Evolutionary conservation across 2,888 invertebrate species (phyloP).

Genomic region (Metalampra italica): DNA sequence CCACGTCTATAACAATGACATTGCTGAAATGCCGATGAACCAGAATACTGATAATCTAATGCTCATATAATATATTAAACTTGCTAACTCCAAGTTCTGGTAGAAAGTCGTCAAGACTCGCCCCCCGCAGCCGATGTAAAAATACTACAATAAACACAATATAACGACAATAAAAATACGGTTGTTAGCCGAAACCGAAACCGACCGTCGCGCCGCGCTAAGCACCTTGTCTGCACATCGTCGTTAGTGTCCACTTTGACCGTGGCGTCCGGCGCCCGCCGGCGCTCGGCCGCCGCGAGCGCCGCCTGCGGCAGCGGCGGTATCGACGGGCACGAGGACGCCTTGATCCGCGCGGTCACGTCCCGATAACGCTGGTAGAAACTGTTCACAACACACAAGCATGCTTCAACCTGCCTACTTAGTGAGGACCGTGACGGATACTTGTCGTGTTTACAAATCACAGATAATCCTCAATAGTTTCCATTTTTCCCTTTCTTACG

Average conservation of each 20-base stretch:
- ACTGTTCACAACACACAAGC: conserved; percentile 66
- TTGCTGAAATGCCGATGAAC: too few relatives aligned
- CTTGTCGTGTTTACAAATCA: neutral
- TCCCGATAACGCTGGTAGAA: conserved; percentile 93
- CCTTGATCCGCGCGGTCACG: conserved; percentile 93
- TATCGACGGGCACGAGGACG: conserved; percentile 88
- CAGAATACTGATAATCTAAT: too few relatives aligned
- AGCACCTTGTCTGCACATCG: conserved; percentile 70
- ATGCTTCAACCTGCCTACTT: conserved; percentile 6
- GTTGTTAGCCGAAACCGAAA: too few relatives aligned
- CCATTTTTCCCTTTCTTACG: too few relatives aligned
- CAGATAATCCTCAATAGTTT: too few relatives aligned
- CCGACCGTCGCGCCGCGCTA: conserved; percentile 29
- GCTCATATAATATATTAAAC: too few relatives aligned
- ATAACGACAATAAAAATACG: too few relatives aligned
- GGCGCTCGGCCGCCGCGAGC: conserved; percentile 45
- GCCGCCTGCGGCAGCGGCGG: conserved; percentile 77
- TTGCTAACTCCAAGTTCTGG: too few relatives aligned
- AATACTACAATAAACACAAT: too few relatives aligned
- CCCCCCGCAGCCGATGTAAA: too few relatives aligned
- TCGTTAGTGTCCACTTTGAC: conserved; percentile 57
- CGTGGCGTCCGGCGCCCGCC: conserved; percentile 55
- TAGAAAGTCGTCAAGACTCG: too few relatives aligned
- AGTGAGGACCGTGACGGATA: conserved; percentile 4
- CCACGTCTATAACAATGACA: too few relatives aligned